phyloP scores from a whole-genome alignment of 92 coral and sea anemone species.

The Parazoanthus swiftii region DNA sequence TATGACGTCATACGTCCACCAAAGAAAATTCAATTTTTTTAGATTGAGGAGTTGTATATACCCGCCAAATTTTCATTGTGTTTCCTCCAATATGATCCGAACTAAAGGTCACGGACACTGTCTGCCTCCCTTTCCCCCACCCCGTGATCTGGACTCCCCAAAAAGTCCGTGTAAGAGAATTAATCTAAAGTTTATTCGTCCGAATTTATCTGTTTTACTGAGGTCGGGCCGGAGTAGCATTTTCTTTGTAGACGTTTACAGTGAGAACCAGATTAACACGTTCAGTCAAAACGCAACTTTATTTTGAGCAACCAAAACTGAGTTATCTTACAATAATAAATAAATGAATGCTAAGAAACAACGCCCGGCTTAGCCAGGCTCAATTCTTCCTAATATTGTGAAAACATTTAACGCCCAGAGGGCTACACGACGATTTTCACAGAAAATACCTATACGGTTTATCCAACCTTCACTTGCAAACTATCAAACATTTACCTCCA shows the following conservation, averaged over 20 bases:
- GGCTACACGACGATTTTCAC: slow-evolving; percentile 26
- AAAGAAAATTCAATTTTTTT: too few species aligned
- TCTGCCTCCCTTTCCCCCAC: too few species aligned
- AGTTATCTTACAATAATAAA: slow-evolving; percentile 5
- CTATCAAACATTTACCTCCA: neutral
- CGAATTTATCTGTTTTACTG: neutral
- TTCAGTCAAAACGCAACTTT: neutral
- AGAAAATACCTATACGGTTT: slow-evolving; percentile 22
- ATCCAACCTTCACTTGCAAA: neutral
- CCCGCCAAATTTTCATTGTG: too few species aligned
- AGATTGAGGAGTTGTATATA: too few species aligned
- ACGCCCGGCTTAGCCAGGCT: slow-evolving; percentile 7
- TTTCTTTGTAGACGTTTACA: neutral
- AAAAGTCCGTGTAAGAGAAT: too few species aligned
- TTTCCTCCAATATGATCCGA: too few species aligned
- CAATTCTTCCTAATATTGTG: neutral
- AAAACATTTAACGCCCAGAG: slow-evolving; percentile 20
- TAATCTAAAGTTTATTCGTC: neutral
- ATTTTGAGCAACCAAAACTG: neutral
- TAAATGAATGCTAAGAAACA: slow-evolving; percentile 2
- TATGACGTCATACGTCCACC: too few species aligned
- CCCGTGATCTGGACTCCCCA: too few species aligned
- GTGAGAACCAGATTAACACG: neutral
- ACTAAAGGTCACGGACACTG: too few species aligned
- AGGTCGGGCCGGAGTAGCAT: neutral